These are phyloP conservation scores for Callithrix jacchus DNA, from an alignment of 2,113 vertebrate genomes.

Conservation along the genomic window DNA sequence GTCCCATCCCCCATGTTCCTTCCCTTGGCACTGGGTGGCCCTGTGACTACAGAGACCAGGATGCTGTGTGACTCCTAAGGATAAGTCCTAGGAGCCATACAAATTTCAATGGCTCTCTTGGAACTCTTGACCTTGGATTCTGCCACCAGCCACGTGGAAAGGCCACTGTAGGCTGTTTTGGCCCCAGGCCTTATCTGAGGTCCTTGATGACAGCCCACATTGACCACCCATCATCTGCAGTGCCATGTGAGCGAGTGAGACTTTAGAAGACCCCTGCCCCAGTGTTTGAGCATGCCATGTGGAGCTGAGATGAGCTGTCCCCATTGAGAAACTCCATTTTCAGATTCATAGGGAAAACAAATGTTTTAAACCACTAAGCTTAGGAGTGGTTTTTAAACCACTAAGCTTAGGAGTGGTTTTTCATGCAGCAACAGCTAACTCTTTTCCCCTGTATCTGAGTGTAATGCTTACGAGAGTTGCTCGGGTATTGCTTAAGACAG, in stretches of 20 bases:
- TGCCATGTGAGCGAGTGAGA: fast-evolving
- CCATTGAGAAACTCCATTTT: not conserved
- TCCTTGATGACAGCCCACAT: not conserved
- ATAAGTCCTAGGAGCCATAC: not conserved
- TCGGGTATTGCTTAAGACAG: not conserved
- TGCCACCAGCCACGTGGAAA: not conserved
- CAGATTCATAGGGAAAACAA: not conserved
- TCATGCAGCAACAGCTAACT: not conserved
- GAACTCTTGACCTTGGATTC: not conserved
- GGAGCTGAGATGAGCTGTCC: not conserved
- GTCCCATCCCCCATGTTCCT: not conserved
- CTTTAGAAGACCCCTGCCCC: not conserved
- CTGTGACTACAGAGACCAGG: not conserved
- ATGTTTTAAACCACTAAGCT: not conserved
- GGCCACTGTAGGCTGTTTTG: not conserved
- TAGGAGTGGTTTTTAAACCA: not conserved
- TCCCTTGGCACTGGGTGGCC: not conserved
- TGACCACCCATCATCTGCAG: not conserved
- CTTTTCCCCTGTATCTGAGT: not conserved
- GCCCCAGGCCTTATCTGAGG: not conserved
- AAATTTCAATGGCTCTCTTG: not conserved
- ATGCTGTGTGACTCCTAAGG: not conserved
- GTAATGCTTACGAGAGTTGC: not conserved
- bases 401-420: not conserved
- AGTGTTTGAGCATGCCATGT: not conserved